A percentile compares a stretch with the other conserved stretches of the same genome.
Conservation (phyloP, 2,113 vertebrate genomes). For the Andinoacara biseriatus region DNA sequence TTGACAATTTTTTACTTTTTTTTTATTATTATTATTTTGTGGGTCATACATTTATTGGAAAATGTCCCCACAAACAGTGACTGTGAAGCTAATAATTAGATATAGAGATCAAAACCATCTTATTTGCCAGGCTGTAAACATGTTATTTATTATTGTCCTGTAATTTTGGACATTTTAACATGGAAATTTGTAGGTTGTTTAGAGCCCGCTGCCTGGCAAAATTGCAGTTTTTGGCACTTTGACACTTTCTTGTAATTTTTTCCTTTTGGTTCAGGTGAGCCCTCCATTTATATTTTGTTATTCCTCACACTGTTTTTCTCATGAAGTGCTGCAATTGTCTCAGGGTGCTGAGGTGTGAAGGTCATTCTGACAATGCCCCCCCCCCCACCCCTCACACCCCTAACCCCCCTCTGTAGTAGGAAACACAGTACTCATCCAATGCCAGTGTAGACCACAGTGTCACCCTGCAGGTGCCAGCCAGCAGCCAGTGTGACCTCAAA, state of each 20-base stretch:
- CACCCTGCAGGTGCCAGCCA: constrained; percentile 44
- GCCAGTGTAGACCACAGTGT: constrained; percentile 20
- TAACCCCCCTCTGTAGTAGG: not conserved
- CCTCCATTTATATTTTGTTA: not conserved
- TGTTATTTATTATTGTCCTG: not conserved
- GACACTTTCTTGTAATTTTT: not conserved
- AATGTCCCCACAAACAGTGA: not conserved
- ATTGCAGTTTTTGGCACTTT: not conserved
- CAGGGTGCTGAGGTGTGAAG: constrained; percentile 67
- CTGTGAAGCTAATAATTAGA: not conserved
- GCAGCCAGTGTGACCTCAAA: constrained; percentile 41
- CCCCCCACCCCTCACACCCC: constrained; percentile 3
- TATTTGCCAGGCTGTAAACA: not conserved
- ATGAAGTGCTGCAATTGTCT: constrained; percentile 26
- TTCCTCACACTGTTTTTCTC: constrained; percentile 5
- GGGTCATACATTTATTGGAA: no score
- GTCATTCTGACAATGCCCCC: constrained; percentile 51
- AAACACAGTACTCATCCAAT: not conserved
- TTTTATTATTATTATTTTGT: no score
- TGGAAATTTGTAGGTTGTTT: not conserved
- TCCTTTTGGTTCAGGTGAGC: not conserved
- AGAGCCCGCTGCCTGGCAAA: not conserved
- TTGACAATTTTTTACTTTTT: no score
- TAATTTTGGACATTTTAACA: not conserved
- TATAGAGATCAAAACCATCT: not conserved